Percentiles rank a stretch among this genome's conserved stretches.
phyloP scores from a whole-genome alignment of 1,140 invertebrate genomes.

The Drosophila arizonae region DNA sequence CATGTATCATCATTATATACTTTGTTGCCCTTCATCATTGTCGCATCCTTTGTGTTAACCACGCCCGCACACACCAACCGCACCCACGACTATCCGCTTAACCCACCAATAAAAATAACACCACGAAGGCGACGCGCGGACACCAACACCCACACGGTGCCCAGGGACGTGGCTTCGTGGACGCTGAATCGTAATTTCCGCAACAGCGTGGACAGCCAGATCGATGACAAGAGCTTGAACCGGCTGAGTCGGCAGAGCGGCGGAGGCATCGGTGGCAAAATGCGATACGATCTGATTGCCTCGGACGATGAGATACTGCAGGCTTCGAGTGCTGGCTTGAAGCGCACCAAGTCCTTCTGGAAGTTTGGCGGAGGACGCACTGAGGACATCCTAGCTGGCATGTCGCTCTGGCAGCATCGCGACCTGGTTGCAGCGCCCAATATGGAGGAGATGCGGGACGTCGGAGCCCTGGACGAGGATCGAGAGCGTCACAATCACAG shows the following conservation, averaged over 20 bases:
- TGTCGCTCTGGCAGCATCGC: conserved; percentile 93
- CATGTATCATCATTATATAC: conserved; percentile 63
- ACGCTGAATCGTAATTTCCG: conserved; percentile 78
- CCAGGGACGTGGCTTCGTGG: conserved; percentile 75
- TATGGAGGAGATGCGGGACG: conserved; percentile 78
- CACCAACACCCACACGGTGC: conserved; percentile 71
- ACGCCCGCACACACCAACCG: conserved; percentile 28
- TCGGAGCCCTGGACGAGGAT: conserved; percentile 59
- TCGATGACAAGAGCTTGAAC: conserved; percentile 74
- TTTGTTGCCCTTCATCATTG: conserved; percentile 54
- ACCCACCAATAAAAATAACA: conserved; percentile 13
- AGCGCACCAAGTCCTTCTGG: conserved; percentile 93
- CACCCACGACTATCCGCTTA: conserved; percentile 28
- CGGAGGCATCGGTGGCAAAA: conserved; percentile 55
- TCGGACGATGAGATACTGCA: conserved; percentile 80
- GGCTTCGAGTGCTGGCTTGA: conserved; percentile 84
- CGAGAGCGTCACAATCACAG: conserved; percentile 53
- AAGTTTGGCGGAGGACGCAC: conserved; percentile 86
- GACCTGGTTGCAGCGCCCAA: conserved; percentile 87
- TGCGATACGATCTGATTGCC: conserved; percentile 83
- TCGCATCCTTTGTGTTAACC: conserved; percentile 66
- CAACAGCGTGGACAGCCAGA: conserved; percentile 78
- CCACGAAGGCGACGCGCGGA: conserved; percentile 69
- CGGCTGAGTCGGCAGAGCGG: conserved; percentile 57
- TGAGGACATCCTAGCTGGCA: conserved; percentile 89